Evolutionary conservation across 2,113 vertebrate genomes (phyloP), one percentile per base, ranked within the genome.

Genomic region (Recurvirostra avosetta): DNA sequence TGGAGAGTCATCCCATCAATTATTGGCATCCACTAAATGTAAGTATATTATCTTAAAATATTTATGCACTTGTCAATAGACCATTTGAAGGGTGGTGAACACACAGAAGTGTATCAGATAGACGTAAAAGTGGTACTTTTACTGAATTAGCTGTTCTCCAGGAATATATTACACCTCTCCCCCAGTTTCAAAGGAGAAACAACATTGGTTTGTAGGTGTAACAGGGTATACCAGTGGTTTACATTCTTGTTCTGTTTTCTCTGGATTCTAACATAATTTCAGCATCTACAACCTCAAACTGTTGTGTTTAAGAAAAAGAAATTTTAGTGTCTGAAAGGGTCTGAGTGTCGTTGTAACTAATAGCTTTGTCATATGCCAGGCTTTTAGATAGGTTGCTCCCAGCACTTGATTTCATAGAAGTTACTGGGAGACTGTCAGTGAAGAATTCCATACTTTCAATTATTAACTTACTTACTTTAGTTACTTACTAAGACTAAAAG

Each of bases 1-100:
- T 40, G 95, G 91, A 72, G 98, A 98, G 83, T 88, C 97, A 78
- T 63, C 86, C n/a, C 71, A 40, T 34, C 87, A 78, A 89, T 74
- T 95, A 63, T 2, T 82, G 15, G 38, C 90, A 88, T 55, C 91
- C 70, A 85, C 77, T 76, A 97, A 97, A 94, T 40, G 97, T 98
- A 97, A 97, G 97, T 90, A 30, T 55, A 68, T 78, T 34, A 23
- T 12, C n/a, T 85, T 67, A 58, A 91, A 79, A 82, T 52, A 49
- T 65, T 63, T 76, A 79, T 65, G 49, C 49, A 66, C 0, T 66
- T 76, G 18, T 89, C 61, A 72, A 1, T 75, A 78, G 43, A 62
- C 12, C 7, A 53, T 67, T n/a, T 84, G 36, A 83, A 52, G 16
- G 25, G 36, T n/a, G 8, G 21, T 65, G 23, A 77, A 49, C 41